phyloP scores from a whole-genome alignment of 2,888 invertebrate genomes.

The Dendrolimus pini region DNA sequence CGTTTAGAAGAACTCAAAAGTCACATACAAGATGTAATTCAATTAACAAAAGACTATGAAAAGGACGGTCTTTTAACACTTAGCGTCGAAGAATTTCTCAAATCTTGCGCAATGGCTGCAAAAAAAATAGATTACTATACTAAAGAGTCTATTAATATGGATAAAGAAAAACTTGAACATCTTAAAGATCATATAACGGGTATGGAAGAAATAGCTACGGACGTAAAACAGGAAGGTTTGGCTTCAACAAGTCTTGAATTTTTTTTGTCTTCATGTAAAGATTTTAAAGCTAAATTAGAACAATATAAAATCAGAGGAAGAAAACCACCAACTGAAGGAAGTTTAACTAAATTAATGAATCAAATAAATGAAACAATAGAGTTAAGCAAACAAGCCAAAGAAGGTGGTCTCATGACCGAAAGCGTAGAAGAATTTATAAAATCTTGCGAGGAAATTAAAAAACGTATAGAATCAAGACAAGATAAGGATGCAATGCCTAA shows the following conservation, averaged over 20 bases:
- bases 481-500: constrained; percentile 1
- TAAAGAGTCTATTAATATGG: constrained; percentile 5
- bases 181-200: constrained; percentile 19
- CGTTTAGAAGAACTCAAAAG: constrained; percentile 19
- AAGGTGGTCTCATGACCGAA: constrained; percentile 21
- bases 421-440: constrained; percentile 29
- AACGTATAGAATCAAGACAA: constrained; percentile 11
- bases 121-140: constrained; percentile 21
- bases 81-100: constrained; percentile 25
- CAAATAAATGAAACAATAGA: constrained; percentile 26
- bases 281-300: constrained; percentile 26
- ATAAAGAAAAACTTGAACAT: constrained; percentile 13
- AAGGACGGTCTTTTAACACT: constrained; percentile 19
- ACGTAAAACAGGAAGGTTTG: constrained; percentile 16
- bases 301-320: constrained; percentile 11
- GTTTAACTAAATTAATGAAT: constrained; percentile 15
- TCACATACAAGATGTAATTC: constrained; percentile 25
- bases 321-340: constrained; percentile 3
- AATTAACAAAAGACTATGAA: constrained; percentile 24
- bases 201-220: constrained; percentile 21
- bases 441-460: constrained; percentile 30
- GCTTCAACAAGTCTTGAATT: constrained; percentile 18
- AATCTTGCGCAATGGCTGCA: constrained; percentile 24
- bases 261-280: constrained; percentile 26
- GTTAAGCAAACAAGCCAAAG: constrained; percentile 24